Evolutionary conservation across 2,797 vertebrate genomes (phyloP).

Genomic region (Melanotaenia trifasciata): DNA sequence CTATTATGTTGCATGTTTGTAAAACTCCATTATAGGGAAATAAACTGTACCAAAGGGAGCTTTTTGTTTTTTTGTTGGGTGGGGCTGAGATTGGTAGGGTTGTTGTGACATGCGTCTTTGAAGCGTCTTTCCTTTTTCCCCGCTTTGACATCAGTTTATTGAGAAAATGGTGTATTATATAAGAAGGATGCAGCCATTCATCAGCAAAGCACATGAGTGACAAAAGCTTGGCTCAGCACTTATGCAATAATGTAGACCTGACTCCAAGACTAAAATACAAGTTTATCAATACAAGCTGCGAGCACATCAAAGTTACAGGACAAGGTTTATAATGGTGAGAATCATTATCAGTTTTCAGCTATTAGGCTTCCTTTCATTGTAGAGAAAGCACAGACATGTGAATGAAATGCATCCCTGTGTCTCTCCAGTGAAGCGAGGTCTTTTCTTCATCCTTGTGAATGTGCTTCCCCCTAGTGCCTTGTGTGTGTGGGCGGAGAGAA

Average conservation of each 20-base stretch:
- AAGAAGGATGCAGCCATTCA: constrained; percentile 61
- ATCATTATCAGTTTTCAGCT: constrained; percentile 13
- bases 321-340: background rate
- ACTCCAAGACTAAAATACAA: background rate
- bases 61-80: constrained; percentile 19
- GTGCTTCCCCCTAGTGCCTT: constrained; percentile 65
- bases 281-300: constrained; percentile 2
- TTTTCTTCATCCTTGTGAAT: constrained; percentile 69
- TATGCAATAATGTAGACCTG: constrained; percentile 32
- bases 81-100: background rate
- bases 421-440: constrained; percentile 49
- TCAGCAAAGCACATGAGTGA: constrained; percentile 32
- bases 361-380: constrained; percentile 62
- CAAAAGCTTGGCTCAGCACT: constrained; percentile 44
- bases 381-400: constrained; percentile 56
- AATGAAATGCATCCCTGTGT: constrained; percentile 64
- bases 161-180: constrained; percentile 58
- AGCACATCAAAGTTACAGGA: background rate
- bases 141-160: constrained; percentile 53
- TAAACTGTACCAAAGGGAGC: constrained; percentile 45
- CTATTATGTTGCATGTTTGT: constrained; percentile 35
- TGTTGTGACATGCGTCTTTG: constrained; percentile 19
- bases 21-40: constrained; percentile 39
- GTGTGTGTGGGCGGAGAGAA: constrained; percentile 11
- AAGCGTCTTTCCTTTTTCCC: background rate